These are phyloP conservation scores for Abscondita cerata DNA, from an alignment of 2,888 invertebrate species.

Conservation along the genomic window DNA sequence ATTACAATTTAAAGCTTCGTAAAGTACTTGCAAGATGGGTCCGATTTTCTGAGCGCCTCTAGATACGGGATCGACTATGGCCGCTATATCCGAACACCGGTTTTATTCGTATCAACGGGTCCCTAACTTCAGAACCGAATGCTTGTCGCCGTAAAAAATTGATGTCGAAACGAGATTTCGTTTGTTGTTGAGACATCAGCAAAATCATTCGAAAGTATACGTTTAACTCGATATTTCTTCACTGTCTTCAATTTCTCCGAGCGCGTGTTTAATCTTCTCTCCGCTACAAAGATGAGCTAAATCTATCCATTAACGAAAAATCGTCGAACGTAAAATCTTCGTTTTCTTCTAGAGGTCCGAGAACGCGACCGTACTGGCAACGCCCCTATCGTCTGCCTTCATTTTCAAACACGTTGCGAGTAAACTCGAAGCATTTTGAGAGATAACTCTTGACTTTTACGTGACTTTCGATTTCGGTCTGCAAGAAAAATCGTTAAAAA, in stretches of 20 bases:
- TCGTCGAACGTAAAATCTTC: conserved; percentile 88
- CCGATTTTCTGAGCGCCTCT: conserved; percentile 91
- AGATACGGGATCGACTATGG: conserved; percentile 93
- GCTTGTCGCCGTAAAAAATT: conserved; percentile 66
- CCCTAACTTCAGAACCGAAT: conserved; percentile 64
- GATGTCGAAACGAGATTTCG: conserved; percentile 75
- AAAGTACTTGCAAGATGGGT: conserved; percentile 80
- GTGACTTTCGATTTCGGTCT: conserved; percentile 64
- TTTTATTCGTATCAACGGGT: conserved; percentile 61
- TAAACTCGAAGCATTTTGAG: conserved; percentile 73
- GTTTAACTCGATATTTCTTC: conserved; percentile 70
- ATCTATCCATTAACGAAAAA: conserved; percentile 85
- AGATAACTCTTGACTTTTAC: conserved; percentile 68
- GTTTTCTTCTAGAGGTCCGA: conserved; percentile 79
- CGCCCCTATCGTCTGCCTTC: conserved; percentile 69
- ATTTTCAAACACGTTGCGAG: conserved; percentile 76
- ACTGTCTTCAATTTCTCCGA: conserved; percentile 64
- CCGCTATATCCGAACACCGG: conserved; percentile 79
- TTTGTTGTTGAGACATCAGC: conserved; percentile 74
- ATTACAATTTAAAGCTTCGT: conserved; percentile 88
- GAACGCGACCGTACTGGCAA: conserved; percentile 87
- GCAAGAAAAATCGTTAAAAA: conserved; percentile 16
- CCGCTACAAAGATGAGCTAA: conserved; percentile 73
- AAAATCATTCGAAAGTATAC: conserved; percentile 81
- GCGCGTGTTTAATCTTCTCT: conserved; percentile 73